phyloP scores from a whole-genome alignment of 2,797 vertebrate genomes.

The Anabacerthia variegaticeps region DNA sequence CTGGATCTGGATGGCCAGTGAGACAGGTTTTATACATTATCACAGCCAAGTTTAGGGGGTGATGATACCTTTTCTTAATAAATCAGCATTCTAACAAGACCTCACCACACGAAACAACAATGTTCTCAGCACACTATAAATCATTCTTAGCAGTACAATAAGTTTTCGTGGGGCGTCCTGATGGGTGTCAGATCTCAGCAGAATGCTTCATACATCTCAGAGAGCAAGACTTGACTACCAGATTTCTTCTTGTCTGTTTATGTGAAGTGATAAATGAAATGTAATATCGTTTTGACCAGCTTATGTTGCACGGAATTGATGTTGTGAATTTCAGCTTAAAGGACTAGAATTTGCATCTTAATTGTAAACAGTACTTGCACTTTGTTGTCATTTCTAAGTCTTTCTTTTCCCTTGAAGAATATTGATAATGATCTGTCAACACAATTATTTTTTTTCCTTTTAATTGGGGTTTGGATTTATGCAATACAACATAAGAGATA shows the following conservation, averaged over 20 bases:
- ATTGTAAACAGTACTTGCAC: not conserved
- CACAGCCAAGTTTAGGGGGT: conserved; percentile 40
- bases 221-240: not conserved
- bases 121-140: conserved; percentile 6
- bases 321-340: not conserved
- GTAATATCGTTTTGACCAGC: not conserved
- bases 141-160: conserved; percentile 49
- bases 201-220: conserved; percentile 12
- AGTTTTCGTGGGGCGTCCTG: not conserved
- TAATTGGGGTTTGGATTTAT: conserved; percentile 12
- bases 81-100: conserved; percentile 57
- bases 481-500: not conserved
- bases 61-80: conserved; percentile 46
- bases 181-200: conserved; percentile 8
- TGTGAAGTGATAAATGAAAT: not conserved
- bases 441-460: not conserved
- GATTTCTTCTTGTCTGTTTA: not conserved
- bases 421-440: conserved; percentile 8
- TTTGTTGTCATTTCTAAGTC: not conserved
- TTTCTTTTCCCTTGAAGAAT: not conserved
- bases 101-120: conserved; percentile 4
- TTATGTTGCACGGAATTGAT: not conserved
- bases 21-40: conserved; percentile 34
- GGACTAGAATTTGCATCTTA: conserved; percentile 35
- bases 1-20: conserved; percentile 16